Conservation (phyloP, 2,888 invertebrate species). For the Athalia circularis region DNA sequence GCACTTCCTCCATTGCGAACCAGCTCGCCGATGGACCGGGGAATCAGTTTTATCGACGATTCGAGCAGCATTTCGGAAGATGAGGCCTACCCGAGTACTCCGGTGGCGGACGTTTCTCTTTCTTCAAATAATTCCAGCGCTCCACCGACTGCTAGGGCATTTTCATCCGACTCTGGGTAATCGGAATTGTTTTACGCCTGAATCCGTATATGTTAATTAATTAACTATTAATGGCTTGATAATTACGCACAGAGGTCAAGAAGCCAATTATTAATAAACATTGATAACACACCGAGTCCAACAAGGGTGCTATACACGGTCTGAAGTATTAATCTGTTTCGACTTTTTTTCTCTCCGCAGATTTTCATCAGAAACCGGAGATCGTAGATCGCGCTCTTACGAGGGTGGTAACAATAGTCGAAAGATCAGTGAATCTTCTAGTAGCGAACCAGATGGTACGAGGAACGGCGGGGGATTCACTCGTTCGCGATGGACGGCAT, state of each 20-base stretch:
- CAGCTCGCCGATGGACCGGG: conserved; percentile 68
- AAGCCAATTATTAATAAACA: not conserved
- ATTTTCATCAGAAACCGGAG: conserved; percentile 71
- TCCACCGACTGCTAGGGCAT: conserved; percentile 68
- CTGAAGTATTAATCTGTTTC: not conserved
- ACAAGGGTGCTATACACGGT: not conserved
- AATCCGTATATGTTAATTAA: not conserved
- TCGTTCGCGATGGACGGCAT: conserved; percentile 79
- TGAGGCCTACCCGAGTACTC: conserved; percentile 75
- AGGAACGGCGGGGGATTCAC: conserved; percentile 69
- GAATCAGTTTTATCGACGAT: conserved; percentile 70
- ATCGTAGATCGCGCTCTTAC: conserved; percentile 68
- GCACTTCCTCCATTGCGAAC: conserved; percentile 63
- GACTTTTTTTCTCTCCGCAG: conserved; percentile 54
- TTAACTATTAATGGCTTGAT: not conserved
- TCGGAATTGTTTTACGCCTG: not conserved
- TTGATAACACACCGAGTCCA: not conserved
- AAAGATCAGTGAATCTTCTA: conserved; percentile 67
- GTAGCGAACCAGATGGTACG: conserved; percentile 56
- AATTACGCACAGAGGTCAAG: conserved; percentile 10
- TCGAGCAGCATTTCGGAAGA: conserved; percentile 70
- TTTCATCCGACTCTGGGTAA: conserved; percentile 72
- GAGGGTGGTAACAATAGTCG: conserved; percentile 64
- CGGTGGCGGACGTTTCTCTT: conserved; percentile 72
- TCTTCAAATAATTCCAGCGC: conserved; percentile 67